These are phyloP conservation scores for Cisticola juncidis DNA, from an alignment of 2,113 vertebrate genomes.

Conservation along the genomic window DNA sequence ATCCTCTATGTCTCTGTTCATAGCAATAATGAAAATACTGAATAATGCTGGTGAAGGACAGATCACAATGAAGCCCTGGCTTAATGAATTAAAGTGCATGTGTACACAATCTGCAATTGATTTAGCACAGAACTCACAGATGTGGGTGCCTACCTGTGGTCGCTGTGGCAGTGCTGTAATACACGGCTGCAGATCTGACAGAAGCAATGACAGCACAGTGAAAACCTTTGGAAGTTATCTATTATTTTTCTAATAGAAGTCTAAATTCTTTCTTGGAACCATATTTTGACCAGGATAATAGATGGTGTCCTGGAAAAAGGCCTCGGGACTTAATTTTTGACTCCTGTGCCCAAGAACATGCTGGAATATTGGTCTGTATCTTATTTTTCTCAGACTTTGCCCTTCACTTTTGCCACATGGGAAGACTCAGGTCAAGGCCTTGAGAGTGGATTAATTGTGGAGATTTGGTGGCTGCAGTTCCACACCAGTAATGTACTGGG, in stretches of 20 bases:
- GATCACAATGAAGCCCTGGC: background rate
- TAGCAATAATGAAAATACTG: background rate
- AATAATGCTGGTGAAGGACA: background rate
- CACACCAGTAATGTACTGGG: background rate
- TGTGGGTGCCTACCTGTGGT: background rate
- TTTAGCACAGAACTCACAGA: background rate
- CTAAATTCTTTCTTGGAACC: background rate
- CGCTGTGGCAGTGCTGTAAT: fast-evolving
- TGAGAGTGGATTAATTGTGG: background rate
- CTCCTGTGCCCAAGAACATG: background rate
- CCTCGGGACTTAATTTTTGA: background rate
- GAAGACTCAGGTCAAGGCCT: background rate
- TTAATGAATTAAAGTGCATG: background rate
- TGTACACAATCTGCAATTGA: background rate
- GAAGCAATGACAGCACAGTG: background rate
- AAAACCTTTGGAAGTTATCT: background rate
- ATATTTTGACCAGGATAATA: background rate
- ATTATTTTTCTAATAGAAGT: background rate
- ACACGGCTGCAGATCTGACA: fast-evolving
- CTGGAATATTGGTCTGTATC: background rate
- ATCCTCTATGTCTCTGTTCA: background rate
- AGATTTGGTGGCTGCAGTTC: background rate
- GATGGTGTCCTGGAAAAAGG: background rate
- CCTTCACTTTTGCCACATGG: background rate
- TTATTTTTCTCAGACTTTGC: background rate